Percentiles rank a stretch among this genome's conserved stretches.
phyloP scores from a whole-genome alignment of 2,113 vertebrate species.

The Mormyrus iriodes region DNA sequence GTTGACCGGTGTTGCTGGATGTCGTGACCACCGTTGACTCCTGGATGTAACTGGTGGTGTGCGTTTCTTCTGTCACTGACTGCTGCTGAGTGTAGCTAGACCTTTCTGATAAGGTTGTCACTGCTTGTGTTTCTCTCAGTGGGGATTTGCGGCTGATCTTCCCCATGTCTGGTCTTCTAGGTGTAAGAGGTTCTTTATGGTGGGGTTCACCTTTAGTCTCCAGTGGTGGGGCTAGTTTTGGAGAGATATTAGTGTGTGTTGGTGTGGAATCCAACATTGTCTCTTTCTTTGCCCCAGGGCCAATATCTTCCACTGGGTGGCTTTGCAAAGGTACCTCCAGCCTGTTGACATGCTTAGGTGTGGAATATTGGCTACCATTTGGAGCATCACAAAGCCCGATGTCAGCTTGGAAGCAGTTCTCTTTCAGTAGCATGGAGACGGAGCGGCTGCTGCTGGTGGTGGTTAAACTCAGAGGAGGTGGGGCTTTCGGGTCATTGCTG shows the following conservation, averaged over 20 bases:
- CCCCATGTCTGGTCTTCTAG: slow-evolving; percentile 20
- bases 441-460: slow-evolving; percentile 50
- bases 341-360: slow-evolving; percentile 60
- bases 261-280: slow-evolving; percentile 30
- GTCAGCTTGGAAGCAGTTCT: slow-evolving; percentile 69
- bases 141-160: slow-evolving; percentile 20
- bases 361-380: slow-evolving; percentile 33
- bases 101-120: slow-evolving; percentile 51
- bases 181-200: slow-evolving; percentile 19
- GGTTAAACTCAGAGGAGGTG: slow-evolving; percentile 35
- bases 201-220: slow-evolving; percentile 26
- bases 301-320: slow-evolving; percentile 28
- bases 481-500: slow-evolving; percentile 25
- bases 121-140: slow-evolving; percentile 32
- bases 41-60: slow-evolving; percentile 40
- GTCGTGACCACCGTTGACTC: slow-evolving; percentile 37
- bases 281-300: slow-evolving; percentile 37
- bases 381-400: slow-evolving; percentile 58
- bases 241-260: slow-evolving; percentile 34
- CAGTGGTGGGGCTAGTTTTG: slow-evolving; percentile 9
- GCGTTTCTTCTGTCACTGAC: slow-evolving; percentile 42
- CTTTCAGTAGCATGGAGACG: slow-evolving; percentile 65
- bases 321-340: slow-evolving; percentile 62
- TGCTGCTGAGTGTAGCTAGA: slow-evolving; percentile 57
- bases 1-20: slow-evolving; percentile 26